Evolutionary conservation across 1,140 invertebrate species (phyloP).

Genomic region (Drosophila prosaltans): DNA sequence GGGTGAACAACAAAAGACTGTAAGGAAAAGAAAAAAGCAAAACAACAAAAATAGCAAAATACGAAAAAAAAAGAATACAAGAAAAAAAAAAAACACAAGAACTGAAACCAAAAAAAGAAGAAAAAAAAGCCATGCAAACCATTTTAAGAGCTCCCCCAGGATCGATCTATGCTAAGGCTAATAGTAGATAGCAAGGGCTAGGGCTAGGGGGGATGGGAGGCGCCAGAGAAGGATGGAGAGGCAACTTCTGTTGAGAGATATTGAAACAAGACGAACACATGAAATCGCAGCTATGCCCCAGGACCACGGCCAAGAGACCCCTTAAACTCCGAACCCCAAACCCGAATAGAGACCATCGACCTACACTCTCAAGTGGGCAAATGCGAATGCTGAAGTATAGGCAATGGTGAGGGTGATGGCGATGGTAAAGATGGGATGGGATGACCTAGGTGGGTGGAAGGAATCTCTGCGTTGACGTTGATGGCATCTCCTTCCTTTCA

Average conservation of each 20-base stretch:
- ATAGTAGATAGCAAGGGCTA: conserved; percentile 47
- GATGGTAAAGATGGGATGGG: conserved; percentile 10
- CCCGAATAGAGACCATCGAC: not conserved
- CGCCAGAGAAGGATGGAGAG: conserved; percentile 35
- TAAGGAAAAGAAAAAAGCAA: no score
- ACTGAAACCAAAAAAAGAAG: not conserved
- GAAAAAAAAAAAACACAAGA: not conserved
- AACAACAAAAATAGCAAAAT: conserved; percentile 3
- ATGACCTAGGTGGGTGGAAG: not conserved
- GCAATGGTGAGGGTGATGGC: not conserved
- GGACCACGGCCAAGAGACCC: conserved; percentile 17
- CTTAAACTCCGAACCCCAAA: not conserved
- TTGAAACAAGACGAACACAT: conserved; percentile 43
- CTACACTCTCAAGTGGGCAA: conserved; percentile 5
- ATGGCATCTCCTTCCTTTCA: conserved; percentile 22
- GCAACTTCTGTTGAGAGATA: conserved; percentile 43
- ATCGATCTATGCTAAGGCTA: conserved; percentile 72
- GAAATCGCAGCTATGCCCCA: not conserved
- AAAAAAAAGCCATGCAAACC: conserved; percentile 41
- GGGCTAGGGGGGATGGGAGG: conserved; percentile 3
- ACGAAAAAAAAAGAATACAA: not conserved
- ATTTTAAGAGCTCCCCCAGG: conserved; percentile 72
- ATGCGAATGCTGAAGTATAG: not conserved
- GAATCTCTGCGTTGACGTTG: conserved; percentile 35
- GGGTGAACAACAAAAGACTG: conserved; percentile 12